A percentile compares a stretch with the other conserved stretches of the same genome.
Evolutionary conservation across 2,797 vertebrate species (phyloP).

Genomic region (Pangasius djambal): DNA sequence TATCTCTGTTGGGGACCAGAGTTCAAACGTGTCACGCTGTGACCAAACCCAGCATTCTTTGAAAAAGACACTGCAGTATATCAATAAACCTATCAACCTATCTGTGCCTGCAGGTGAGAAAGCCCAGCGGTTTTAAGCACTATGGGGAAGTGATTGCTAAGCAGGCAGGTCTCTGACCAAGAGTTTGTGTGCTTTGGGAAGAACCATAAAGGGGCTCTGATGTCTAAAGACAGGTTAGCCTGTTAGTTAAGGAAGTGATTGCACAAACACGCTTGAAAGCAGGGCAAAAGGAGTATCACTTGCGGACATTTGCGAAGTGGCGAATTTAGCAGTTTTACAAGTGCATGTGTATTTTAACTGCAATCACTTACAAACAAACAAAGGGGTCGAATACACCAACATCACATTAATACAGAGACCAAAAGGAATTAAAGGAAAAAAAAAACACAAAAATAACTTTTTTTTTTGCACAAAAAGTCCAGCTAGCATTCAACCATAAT

Average conservation of each 20-base stretch:
- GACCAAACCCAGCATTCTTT: not conserved
- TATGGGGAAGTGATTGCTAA: not conserved
- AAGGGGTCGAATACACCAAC: not conserved
- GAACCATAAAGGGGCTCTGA: too few relatives aligned
- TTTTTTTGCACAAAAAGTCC: not conserved
- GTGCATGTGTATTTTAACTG: not conserved
- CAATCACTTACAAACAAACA: not conserved
- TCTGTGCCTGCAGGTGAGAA: not conserved
- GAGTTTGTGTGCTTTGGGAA: too few relatives aligned
- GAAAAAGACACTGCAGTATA: not conserved
- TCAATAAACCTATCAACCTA: not conserved
- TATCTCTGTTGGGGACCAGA: not conserved
- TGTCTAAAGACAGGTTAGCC: not conserved
- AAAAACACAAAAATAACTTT: not conserved
- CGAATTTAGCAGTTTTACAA: not conserved
- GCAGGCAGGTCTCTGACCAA: not conserved
- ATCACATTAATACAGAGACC: not conserved
- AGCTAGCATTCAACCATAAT: not conserved
- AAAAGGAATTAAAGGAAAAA: not conserved
- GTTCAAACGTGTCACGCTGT: not conserved
- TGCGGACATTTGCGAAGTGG: not conserved
- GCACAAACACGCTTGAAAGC: not conserved
- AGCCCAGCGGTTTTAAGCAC: not conserved
- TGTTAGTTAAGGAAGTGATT: not conserved
- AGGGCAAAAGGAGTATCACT: not conserved